Percentiles rank a stretch among this genome's conserved stretches.
phyloP scores from a whole-genome alignment of 2,888 invertebrate genomes.

The Pecten maximus region DNA sequence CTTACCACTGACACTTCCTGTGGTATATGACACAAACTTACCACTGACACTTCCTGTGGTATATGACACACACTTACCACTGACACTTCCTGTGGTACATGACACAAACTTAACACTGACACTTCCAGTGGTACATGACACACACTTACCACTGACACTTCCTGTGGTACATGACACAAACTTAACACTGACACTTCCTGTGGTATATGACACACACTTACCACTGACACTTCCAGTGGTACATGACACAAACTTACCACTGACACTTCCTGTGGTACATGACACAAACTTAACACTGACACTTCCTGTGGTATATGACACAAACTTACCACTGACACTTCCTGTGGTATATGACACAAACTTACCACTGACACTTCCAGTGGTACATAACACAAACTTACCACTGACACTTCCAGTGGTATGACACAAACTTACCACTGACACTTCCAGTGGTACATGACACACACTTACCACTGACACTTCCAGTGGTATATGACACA shows the following conservation, averaged over 20 bases:
- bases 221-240: background rate
- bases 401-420: background rate
- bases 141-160: background rate
- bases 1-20: too few relatives aligned
- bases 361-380: background rate
- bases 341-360: background rate
- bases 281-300: background rate
- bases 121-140: too few relatives aligned
- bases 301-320: background rate
- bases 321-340: background rate
- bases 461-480: too few relatives aligned
- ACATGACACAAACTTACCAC: background rate
- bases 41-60: too few relatives aligned
- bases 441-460: too few relatives aligned
- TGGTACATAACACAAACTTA: background rate
- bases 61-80: too few relatives aligned
- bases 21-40: too few relatives aligned
- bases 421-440: background rate
- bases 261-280: background rate
- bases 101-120: too few relatives aligned
- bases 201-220: background rate
- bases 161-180: background rate
- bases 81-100: too few relatives aligned
- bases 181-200: background rate
- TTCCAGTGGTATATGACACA: too few relatives aligned